Base-by-base conservation (phyloP, 2,113 vertebrate species). In the Leptobrachium ailaonicum region DNA sequence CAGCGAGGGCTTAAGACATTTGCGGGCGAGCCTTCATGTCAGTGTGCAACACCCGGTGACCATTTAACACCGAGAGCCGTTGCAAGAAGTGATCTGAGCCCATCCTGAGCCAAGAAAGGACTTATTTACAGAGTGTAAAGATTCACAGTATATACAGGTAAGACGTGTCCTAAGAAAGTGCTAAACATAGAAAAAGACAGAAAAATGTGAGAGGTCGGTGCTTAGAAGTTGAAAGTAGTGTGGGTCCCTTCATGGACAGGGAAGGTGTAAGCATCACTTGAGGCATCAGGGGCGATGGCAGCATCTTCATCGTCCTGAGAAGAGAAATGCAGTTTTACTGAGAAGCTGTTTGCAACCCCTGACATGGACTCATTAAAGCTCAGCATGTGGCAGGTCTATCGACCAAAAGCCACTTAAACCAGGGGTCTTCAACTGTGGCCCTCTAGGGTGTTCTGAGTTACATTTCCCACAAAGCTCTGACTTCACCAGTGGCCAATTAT, bases 151-250 rank as follows among this genome's bases (percentile, higher is more conserved):
- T 69, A 64, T 80, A 74, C 68, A 80, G 58, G 14, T 10, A 71
- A 72, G 70, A 72, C 44, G 10, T 5, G 47, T 50, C 47, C 20
- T 50, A 8, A 50, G 20, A 64, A 64, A 64, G 62, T 20, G 6
- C n/a, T n/a, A 6, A 1, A 70, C 68, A 70, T 70, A 70, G 70
- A 54, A 54, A 72, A 13, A 11, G 50, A 41, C 47, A 32, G 47
- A 71, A 14, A 70, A 13, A 70, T 20, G 50, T 5, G 40, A 71
- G 56, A 73, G 64, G 47, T 50, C n/a, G 7, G 12, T 58, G 75
- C 6, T 76, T 93, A 99, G 83, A 97, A 98, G 82, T 93, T 88
- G 76, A 96, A 98, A 83, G 92, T 90, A 82, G 90, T 88, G 79
- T 94, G 86, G 69, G 89, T 73, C 66, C 73, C 84, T 9, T 91